Evolutionary conservation across 1,140 invertebrate genomes (phyloP).

Genomic region (Drosophila mauritiana): DNA sequence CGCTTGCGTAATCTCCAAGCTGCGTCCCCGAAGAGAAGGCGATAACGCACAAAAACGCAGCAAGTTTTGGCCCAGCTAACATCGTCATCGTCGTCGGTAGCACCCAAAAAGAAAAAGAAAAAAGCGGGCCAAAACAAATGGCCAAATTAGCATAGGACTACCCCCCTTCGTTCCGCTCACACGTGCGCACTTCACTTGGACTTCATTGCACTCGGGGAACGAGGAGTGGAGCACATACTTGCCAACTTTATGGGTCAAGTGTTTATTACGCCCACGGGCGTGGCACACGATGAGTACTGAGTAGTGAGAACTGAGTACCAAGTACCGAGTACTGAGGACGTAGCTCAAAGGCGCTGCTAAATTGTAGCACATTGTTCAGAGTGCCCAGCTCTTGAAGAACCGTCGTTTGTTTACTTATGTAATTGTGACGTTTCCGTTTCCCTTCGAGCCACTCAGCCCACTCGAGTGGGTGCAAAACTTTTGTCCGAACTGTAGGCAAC

Average conservation of each 20-base stretch:
- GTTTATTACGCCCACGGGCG: slow-evolving; percentile 78
- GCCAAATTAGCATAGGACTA: slow-evolving; percentile 69
- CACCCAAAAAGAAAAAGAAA: neutral
- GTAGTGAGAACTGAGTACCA: neutral
- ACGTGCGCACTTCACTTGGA: slow-evolving; percentile 79
- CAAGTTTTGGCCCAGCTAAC: neutral
- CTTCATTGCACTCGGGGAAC: slow-evolving; percentile 71
- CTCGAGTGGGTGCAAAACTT: slow-evolving; percentile 16
- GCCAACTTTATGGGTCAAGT: slow-evolving; percentile 78
- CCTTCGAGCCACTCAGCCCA: slow-evolving; percentile 4
- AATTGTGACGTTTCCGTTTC: slow-evolving; percentile 67
- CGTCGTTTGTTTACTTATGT: slow-evolving; percentile 82
- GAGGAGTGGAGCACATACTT: slow-evolving; percentile 68
- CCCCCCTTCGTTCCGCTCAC: slow-evolving; percentile 20
- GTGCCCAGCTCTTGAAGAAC: slow-evolving; percentile 45
- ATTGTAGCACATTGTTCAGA: slow-evolving; percentile 77
- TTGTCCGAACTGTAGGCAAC: slow-evolving; percentile 25
- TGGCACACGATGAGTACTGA: slow-evolving; percentile 36
- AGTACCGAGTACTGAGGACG: neutral
- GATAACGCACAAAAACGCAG: neutral
- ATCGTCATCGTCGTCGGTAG: slow-evolving; percentile 6
- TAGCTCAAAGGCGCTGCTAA: slow-evolving; percentile 59
- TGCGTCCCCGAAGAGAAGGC: slow-evolving; percentile 3
- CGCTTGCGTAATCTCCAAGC: slow-evolving; percentile 48
- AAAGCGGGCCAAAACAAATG: slow-evolving; percentile 62